A percentile compares a stretch with the other conserved stretches of the same genome.
Evolutionary conservation across 2,797 vertebrate genomes (phyloP).

Genomic region (Cottoperca gobio): DNA sequence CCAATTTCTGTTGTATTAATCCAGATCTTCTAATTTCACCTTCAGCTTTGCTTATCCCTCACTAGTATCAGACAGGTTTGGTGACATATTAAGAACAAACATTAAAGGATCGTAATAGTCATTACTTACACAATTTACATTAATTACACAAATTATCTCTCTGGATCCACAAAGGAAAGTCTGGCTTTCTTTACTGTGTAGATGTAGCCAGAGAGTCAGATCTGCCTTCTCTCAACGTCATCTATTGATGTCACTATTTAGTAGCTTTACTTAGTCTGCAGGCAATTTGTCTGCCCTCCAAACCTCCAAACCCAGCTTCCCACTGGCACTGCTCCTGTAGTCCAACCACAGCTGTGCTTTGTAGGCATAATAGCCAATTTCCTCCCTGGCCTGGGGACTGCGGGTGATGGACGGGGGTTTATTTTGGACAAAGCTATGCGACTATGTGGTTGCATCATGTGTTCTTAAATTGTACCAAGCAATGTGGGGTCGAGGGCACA

Average conservation of each 20-base stretch:
- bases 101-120: not conserved
- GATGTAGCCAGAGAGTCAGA: constrained; percentile 26
- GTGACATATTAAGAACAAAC: constrained; percentile 8
- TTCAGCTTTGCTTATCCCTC: not conserved
- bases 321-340: constrained; percentile 28
- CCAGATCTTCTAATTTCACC: not conserved
- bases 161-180: constrained; percentile 3
- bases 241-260: constrained; percentile 40
- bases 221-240: constrained; percentile 43
- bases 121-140: no score
- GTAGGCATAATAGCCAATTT: constrained; percentile 38
- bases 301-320: not conserved
- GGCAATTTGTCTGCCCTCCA: constrained; percentile 32
- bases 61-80: constrained; percentile 3
- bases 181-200: constrained; percentile 2
- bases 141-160: not conserved
- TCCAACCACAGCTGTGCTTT: constrained; percentile 65
- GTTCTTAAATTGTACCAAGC: constrained; percentile 51
- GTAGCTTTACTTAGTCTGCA: constrained; percentile 41
- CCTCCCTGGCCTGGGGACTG: constrained; percentile 19
- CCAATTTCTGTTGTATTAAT: not conserved
- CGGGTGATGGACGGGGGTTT: constrained; percentile 47
- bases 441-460: constrained; percentile 68
- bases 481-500: constrained; percentile 21
- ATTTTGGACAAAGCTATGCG: constrained; percentile 69